Base-by-base conservation (phyloP, 2,888 invertebrate species). In the Argyra leucocephala region DNA sequence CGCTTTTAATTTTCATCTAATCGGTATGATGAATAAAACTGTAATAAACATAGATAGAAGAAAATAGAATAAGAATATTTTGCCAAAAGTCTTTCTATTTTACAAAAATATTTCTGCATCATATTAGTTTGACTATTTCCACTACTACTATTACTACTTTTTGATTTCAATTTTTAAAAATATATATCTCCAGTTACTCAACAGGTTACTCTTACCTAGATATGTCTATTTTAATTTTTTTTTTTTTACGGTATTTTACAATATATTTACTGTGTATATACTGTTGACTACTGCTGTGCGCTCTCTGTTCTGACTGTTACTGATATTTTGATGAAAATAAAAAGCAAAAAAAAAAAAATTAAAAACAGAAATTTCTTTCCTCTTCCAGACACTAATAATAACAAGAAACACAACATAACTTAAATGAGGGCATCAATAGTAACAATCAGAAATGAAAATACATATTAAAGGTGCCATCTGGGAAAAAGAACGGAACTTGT, bases 401-500 rank as follows among this genome's bases (percentile, higher is more conserved):
- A 48, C 5, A 37, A 37, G 12, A 37, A 48, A 48, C 12, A 12
- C 18, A 48, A 9, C 12, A 48, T 1, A 48, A 18, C 48, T 48
- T 15, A 48, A 48, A 48, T 48, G 48, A 48, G 48, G 48, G 48
- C 48, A 48, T 48, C 48, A 48, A 48, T 48, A 48, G 48, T 48
- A 48, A 48, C 48, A 48, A 48, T 48, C 48, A 48, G 5, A 48
- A 31, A 31, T 7, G 48, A 48, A 31, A 31, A 7, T 31, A 31
- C 7, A 12, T n/a, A 48, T 48, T 48, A 48, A 48, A 48, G 48
- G 48, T 48, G 48, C 48, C 48, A 48, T 48, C 48, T 48, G 48
- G 48, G 48, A 48, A 48, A 48, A 48, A 48, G 48, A 48, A 48
- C 48, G 48, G 48, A 48, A 48, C 48, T 48, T 18, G 48, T 18